Base-by-base conservation (phyloP, 2,797 vertebrate genomes). In the Urosaurus nigricauda region DNA sequence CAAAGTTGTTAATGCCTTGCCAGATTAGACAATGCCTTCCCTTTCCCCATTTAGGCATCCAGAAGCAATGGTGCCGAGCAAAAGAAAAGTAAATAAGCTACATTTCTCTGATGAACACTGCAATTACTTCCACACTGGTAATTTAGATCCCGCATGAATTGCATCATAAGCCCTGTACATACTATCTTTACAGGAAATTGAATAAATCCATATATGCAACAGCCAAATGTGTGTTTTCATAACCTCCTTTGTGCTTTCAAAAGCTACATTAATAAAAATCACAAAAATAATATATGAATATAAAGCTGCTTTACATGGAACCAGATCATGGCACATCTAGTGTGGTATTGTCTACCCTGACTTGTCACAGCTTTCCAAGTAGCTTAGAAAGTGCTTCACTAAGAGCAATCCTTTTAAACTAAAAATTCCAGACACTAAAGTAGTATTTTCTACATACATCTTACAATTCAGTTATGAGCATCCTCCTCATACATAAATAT, bases 21-120 rank as follows among this genome's bases (percentile, higher is more conserved):
- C 84, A 92, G 53, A 29, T 80, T 29, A 75, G 60, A 86, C 37
- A 0, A 89, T 80, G 37, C 43, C 47, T 37, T 32, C 81, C 68
- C 17, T 29, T 88, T 85, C 70, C 65, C 73, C 8, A 35, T 37
- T 84, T 87, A 40, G 68, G 86, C 78, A 87, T 68, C 4, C 43
- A 79, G 26, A 79, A 68, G 78, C 75, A 74, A 81, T 56, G 26
- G 24, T 51, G 32, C 78, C 37, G 24, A 83, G 73, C 74, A 80
- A 65, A 73, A 85, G 65, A 32, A 79, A 88, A 90, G 73, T 40
- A 84, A 84, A 84, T 90, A 90, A 87, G 56, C 89, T 65, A 11
- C 56, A 74, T 56, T 87, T 80, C 75, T 84, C 56, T 5, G 24
- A 51, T 74, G 60, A 70, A 86, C 71, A 86, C 73, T 83, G 47